Percentiles rank a stretch among this genome's conserved stretches.
Conservation (phyloP, 2,113 vertebrate species). For the Datnioides undecimradiatus region DNA sequence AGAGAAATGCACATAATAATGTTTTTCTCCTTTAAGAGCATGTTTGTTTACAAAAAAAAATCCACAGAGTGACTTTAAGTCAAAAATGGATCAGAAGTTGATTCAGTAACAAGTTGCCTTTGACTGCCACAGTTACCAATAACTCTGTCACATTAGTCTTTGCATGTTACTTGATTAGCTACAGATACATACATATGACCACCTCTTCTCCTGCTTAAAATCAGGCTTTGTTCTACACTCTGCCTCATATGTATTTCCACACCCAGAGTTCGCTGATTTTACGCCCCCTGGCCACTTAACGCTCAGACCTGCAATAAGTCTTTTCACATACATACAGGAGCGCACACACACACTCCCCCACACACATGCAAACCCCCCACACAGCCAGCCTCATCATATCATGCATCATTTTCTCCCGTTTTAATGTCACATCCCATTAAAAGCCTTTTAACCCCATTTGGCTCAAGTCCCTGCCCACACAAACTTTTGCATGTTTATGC, state of each 20-base stretch:
- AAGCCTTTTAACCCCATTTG: constrained; percentile 52
- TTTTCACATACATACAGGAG: background rate
- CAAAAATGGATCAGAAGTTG: too few species aligned
- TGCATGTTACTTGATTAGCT: background rate
- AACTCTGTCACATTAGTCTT: too few species aligned
- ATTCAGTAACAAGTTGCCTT: too few species aligned
- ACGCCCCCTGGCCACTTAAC: background rate
- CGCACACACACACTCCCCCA: background rate
- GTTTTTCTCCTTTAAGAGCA: too few species aligned
- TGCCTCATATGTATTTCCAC: background rate
- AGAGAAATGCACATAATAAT: too few species aligned
- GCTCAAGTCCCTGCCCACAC: constrained; percentile 43
- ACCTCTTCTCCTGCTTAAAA: background rate
- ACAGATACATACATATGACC: background rate
- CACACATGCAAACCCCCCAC: background rate
- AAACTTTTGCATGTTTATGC: constrained; percentile 21
- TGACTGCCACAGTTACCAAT: background rate
- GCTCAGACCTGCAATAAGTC: background rate
- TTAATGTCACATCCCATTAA: constrained; percentile 66
- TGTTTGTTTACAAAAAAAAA: too few species aligned
- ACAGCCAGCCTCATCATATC: constrained; percentile 21
- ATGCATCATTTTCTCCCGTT: constrained; percentile 30
- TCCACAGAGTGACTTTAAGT: too few species aligned
- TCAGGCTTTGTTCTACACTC: background rate
- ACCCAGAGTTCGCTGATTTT: background rate